Evolutionary conservation across 2,888 invertebrate genomes (phyloP).

Genomic region (Aelia acuminata): DNA sequence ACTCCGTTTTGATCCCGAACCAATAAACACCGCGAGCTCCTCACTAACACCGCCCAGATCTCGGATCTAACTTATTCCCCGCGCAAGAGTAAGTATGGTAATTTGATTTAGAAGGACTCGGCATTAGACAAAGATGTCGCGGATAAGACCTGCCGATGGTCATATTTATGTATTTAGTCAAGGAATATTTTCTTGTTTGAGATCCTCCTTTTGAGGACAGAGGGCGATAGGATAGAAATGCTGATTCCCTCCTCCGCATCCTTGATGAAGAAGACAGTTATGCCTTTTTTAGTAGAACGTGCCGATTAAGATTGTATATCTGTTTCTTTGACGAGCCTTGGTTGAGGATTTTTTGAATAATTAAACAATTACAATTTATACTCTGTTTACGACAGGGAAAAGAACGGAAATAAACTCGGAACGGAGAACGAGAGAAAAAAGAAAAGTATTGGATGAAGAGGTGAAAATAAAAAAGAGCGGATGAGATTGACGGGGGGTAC

Average conservation of each 20-base stretch:
- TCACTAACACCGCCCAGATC: neutral
- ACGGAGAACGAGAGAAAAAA: neutral
- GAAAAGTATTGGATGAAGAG: neutral
- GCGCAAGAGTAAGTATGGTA: conserved; percentile 11
- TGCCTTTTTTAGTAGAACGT: conserved; percentile 36
- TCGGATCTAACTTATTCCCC: conserved; percentile 11
- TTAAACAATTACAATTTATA: conserved; percentile 62
- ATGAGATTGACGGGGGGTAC: conserved; percentile 30
- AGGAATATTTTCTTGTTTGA: conserved; percentile 2
- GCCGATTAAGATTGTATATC: conserved; percentile 43
- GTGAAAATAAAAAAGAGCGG: neutral
- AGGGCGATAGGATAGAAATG: neutral
- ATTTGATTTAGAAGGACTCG: conserved; percentile 12
- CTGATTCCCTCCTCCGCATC: conserved; percentile 32
- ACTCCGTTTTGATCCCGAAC: neutral
- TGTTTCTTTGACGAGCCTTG: neutral
- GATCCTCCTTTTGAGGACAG: neutral
- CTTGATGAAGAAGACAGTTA: conserved; percentile 34
- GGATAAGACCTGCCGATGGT: conserved; percentile 14
- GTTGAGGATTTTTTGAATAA: conserved; percentile 60
- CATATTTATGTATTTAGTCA: conserved; percentile 25
- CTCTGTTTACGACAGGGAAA: conserved; percentile 60
- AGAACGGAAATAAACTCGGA: conserved; percentile 47
- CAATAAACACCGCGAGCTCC: neutral
- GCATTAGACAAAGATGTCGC: neutral